A percentile compares a stretch with the other conserved stretches of the same genome.
phyloP scores from a whole-genome alignment of 2,797 vertebrate genomes.

The Hypotaenidia philippensis region DNA sequence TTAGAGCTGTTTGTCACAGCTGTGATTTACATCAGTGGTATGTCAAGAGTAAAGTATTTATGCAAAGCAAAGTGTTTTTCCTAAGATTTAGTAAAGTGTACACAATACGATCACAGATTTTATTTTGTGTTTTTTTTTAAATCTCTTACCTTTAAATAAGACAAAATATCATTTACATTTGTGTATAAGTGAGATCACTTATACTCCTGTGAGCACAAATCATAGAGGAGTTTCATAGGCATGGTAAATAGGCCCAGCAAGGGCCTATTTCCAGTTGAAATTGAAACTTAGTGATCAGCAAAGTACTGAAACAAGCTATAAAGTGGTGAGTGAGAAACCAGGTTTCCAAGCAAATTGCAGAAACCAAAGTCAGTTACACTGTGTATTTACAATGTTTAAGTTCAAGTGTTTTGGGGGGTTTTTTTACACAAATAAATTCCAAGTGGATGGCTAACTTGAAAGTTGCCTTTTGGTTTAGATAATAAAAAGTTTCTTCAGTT shows the following conservation, averaged over 20 bases:
- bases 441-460: not conserved
- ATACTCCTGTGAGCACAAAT: not conserved
- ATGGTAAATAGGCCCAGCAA: fast-evolving
- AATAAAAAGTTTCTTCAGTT: not conserved
- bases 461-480: not conserved
- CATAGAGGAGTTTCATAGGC: not conserved
- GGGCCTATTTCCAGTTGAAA: not conserved
- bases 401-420: not conserved
- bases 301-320: not conserved
- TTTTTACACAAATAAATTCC: not conserved
- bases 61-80: not conserved
- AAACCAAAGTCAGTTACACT: not conserved
- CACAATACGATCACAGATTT: not conserved
- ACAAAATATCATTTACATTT: not conserved
- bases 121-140: too few species aligned
- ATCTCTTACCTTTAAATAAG: not conserved
- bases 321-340: not conserved
- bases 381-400: not conserved
- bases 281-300: not conserved
- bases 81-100: not conserved
- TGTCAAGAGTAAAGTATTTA: not conserved
- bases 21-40: not conserved
- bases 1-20: not conserved
- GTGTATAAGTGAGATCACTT: not conserved
- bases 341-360: not conserved